Conservation (phyloP, 1,140 invertebrate genomes). For the Gonioctena quinquepunctata region DNA sequence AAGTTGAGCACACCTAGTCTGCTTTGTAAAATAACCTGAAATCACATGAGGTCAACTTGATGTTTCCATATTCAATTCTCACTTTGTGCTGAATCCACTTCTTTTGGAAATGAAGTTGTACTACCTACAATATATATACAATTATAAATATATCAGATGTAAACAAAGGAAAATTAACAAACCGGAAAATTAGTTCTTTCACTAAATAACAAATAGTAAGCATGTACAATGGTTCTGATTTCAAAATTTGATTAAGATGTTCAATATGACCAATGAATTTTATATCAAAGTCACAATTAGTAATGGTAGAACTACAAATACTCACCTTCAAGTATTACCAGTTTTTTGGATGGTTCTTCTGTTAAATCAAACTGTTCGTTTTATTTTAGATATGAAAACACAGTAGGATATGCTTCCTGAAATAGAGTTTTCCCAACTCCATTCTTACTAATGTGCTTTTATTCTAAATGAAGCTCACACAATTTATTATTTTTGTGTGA, state of each 20-base stretch:
- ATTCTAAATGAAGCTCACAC: background rate
- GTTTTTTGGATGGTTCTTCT: background rate
- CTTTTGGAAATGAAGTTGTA: background rate
- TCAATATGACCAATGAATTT: background rate
- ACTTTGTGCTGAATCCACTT: background rate
- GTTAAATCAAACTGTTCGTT: background rate
- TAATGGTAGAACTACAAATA: background rate
- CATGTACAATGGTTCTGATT: background rate
- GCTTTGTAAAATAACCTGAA: background rate
- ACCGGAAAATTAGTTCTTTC: background rate
- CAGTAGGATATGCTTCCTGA: background rate
- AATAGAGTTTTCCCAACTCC: background rate
- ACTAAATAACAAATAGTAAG: background rate
- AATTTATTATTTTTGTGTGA: background rate
- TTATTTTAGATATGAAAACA: background rate
- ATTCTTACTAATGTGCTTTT: background rate
- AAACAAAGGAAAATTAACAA: background rate
- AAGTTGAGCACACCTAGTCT: background rate
- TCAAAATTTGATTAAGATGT: conserved; percentile 1
- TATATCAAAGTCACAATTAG: background rate
- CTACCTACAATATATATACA: background rate
- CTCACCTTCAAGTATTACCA: background rate
- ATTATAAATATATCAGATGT: background rate
- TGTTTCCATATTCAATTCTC: background rate
- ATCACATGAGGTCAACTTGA: background rate